A percentile compares a stretch with the other conserved stretches of the same genome.
These are phyloP conservation scores for Amphiprion clarkii DNA, from an alignment of 2,797 vertebrate genomes.

Conservation along the genomic window DNA sequence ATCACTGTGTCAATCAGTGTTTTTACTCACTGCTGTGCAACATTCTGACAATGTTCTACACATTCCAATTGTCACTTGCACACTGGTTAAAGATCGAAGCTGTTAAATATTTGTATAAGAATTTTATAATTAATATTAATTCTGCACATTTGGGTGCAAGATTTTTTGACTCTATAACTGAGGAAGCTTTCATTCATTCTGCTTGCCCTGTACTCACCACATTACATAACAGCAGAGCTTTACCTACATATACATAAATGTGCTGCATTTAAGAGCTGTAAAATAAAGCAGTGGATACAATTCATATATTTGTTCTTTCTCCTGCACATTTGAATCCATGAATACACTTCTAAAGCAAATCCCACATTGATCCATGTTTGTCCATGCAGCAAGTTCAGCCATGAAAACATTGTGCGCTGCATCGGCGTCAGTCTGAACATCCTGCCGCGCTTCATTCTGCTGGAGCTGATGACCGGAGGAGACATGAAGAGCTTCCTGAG, in stretches of 20 bases:
- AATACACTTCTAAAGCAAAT: slow-evolving; percentile 7
- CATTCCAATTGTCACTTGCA: background rate
- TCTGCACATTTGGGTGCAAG: background rate
- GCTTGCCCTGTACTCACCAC: too few species aligned
- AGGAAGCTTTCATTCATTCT: too few species aligned
- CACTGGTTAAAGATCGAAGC: background rate
- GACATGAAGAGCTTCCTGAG: slow-evolving; percentile 96
- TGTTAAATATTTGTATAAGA: background rate
- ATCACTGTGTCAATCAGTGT: slow-evolving; percentile 8
- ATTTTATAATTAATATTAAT: background rate
- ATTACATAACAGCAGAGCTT: too few species aligned
- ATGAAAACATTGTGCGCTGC: slow-evolving; percentile 92
- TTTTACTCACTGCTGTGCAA: background rate
- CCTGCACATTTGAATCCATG: background rate
- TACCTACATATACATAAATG: too few species aligned
- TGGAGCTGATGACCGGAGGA: slow-evolving; percentile 95
- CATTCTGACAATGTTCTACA: background rate
- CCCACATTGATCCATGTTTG: slow-evolving; percentile 16
- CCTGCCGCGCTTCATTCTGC: slow-evolving; percentile 92
- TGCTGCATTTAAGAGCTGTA: too few species aligned
- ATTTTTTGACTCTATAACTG: too few species aligned
- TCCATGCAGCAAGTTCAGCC: slow-evolving; percentile 90
- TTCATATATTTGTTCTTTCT: too few species aligned
- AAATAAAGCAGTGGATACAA: too few species aligned
- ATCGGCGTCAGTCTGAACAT: slow-evolving; percentile 93